Base-by-base conservation (phyloP, 2,797 vertebrate species). In the Chloroceryle inda region DNA sequence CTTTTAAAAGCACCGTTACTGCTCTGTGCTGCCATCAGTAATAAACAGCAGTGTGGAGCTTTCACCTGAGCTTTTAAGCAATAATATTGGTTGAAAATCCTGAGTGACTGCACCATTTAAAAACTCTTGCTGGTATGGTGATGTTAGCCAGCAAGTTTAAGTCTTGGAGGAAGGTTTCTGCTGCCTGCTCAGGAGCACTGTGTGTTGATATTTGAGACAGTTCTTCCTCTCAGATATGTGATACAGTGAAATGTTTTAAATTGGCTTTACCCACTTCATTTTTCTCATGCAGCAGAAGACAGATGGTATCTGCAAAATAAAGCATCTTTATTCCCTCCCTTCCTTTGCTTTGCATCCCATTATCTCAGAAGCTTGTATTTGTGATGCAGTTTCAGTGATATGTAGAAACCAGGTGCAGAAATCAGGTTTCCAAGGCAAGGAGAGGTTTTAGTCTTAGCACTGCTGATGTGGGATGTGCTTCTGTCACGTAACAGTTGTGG, bases 251-350 rank as follows among this genome's bases (percentile, higher is more conserved):
- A 47, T 77, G 26, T 77, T 96, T 91, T 75, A 80, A 94, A 83
- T 85, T 80, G 72, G 14, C 56, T 93, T 91, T 85, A 68, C 38
- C 9, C 27, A 4, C 53, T 92, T 79, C 11, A 33, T 89, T 94
- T 92, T 89, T 81, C 75, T 93, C 55, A 37, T 79, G 77, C 80
- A 88, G 56, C 72, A 42, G n/a, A 79, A 93, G 89, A 89, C 85
- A 94, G 94, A 92, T 92, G 64, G 55, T 91, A 71, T 91, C 89
- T 89, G 68, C 82, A 88, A 96, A 92, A 85, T 78, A 74, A 80
- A 91, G 68, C 15, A 10, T 85, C 67, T 73, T 86, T 91, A 73
- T 90, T 94, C 59, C 62, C 45, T 93, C 66, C 16, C 21, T 81
- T 68, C 9, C 69, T 85, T 87, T 89, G 52, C 72, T 92, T 85